Conservation (phyloP, 2,113 vertebrate genomes). For the Gulo gulo region DNA sequence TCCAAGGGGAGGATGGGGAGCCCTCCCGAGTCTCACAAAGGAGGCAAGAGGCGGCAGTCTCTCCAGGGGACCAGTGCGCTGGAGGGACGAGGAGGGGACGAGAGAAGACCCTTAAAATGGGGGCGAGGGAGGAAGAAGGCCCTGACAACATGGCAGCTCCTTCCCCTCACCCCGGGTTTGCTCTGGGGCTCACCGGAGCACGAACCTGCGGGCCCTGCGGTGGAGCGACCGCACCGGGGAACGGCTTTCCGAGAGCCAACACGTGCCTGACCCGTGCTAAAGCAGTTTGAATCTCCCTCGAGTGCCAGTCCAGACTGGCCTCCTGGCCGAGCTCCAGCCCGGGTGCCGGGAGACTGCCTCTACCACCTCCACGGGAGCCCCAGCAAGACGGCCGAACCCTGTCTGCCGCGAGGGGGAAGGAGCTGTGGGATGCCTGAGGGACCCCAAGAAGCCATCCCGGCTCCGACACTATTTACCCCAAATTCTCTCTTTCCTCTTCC, state of each 20-base stretch:
- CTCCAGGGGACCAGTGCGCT: conserved; percentile 69
- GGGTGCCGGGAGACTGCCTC: too few species aligned
- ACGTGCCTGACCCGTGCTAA: neutral
- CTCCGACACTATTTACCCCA: accelerated
- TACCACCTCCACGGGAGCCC: too few species aligned
- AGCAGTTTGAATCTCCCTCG: neutral
- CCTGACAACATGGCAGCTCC: neutral
- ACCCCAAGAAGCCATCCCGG: accelerated
- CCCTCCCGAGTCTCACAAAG: conserved; percentile 76
- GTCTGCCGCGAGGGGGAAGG: neutral
- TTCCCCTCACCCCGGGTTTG: neutral
- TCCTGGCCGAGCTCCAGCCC: accelerated
- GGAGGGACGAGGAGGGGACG: conserved; percentile 61
- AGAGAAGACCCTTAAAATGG: conserved; percentile 59
- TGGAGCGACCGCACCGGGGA: neutral
- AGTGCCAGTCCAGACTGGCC: neutral
- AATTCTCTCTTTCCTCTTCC: accelerated
- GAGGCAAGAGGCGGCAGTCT: conserved; percentile 69
- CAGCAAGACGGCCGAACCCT: accelerated
- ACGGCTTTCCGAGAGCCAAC: neutral
- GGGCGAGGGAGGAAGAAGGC: conserved; percentile 25
- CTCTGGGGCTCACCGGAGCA: neutral
- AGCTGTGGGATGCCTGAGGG: accelerated
- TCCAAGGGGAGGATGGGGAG: conserved; percentile 79
- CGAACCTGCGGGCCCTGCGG: neutral